These are phyloP conservation scores for Echiichthys vipera DNA, from an alignment of 2,797 vertebrate genomes.

Conservation along the genomic window DNA sequence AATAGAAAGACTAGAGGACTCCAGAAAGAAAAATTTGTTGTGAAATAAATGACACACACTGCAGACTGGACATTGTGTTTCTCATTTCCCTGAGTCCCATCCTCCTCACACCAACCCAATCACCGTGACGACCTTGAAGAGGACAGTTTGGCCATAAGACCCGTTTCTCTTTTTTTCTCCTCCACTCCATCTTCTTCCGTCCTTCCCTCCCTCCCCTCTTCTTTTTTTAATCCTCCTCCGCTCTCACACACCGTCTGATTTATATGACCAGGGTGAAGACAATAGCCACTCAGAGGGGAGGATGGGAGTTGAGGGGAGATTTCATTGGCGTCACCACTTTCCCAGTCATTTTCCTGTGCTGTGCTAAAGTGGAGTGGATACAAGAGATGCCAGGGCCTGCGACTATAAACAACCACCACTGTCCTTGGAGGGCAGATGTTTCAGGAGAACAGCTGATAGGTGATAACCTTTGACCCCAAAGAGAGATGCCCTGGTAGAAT, in stretches of 20 bases:
- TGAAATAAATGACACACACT: slow-evolving; percentile 34
- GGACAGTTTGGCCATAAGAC: slow-evolving; percentile 71
- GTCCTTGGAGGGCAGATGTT: slow-evolving; percentile 56
- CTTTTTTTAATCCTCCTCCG: slow-evolving; percentile 64
- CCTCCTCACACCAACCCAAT: slow-evolving; percentile 66
- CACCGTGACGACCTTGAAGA: slow-evolving; percentile 77
- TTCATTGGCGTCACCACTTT: slow-evolving; percentile 59
- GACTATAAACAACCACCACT: slow-evolving; percentile 31
- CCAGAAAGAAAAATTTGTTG: slow-evolving; percentile 27
- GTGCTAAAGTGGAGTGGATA: slow-evolving; percentile 32
- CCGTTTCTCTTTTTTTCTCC: slow-evolving; percentile 54
- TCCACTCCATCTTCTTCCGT: slow-evolving; percentile 57
- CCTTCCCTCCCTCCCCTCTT: slow-evolving; percentile 34
- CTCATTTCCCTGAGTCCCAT: slow-evolving; percentile 62
- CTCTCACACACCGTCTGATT: slow-evolving; percentile 64
- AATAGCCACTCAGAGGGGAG: slow-evolving; percentile 66
- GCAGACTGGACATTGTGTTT: slow-evolving; percentile 43
- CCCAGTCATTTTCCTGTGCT: slow-evolving; percentile 37
- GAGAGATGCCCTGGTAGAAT: slow-evolving; percentile 5
- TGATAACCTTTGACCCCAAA: slow-evolving; percentile 53
- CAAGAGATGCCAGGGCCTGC: slow-evolving; percentile 34
- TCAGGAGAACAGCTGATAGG: slow-evolving; percentile 43
- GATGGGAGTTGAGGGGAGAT: slow-evolving; percentile 48
- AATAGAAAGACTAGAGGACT: background rate
- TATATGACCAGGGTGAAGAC: slow-evolving; percentile 74